Evolutionary conservation across 2,888 invertebrate species (phyloP), one percentile per base, ranked within the genome.

Genomic region (Acleris sparsana): DNA sequence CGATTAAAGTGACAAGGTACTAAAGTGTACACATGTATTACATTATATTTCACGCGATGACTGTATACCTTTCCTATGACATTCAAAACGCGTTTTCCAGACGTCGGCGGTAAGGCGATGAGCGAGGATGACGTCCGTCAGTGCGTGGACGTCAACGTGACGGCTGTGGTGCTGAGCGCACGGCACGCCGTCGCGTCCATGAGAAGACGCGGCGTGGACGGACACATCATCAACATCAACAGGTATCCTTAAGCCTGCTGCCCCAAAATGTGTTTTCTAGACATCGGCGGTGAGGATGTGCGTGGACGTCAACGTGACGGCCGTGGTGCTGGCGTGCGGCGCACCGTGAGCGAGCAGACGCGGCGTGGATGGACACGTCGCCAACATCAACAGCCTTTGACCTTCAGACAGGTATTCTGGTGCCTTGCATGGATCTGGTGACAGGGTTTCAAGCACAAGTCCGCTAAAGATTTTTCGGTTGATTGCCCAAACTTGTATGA

Each of bases 181-280:
- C 85, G 88, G 17, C 85, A 86, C 67, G 93, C 93, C 0, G 75
- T 88, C 18, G 75, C 75, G 16, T 88, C 89, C 25, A 93, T 94
- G 93, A 84, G 78, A 33, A 75, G 77, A 18, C 74, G 79, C n/a
- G 78, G 75, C 1, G 72, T 81, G 2, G 82, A 85, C 43, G 93
- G 93, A 0, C 91, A 93, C 69, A 80, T 93, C 62, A 75, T 93
- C 43, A 83, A 89, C 43, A 79, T 93, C n/a, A 93, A 92, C 71
- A 93, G 92, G 83, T 81, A 65, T 11, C 9, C 25, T 20, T 17
- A 16, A 11, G 1, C 13, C 1, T 51, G 25, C 33, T 5, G 17
- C 33, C 9, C 4, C 9, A 33, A 39, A 39, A 33, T 33, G 4
- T 39, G 13, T 39, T 4, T 33, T 33, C 39, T 13, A 85, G 85